Conservation (phyloP, 2,888 invertebrate species). For the Abrostola triplasia region DNA sequence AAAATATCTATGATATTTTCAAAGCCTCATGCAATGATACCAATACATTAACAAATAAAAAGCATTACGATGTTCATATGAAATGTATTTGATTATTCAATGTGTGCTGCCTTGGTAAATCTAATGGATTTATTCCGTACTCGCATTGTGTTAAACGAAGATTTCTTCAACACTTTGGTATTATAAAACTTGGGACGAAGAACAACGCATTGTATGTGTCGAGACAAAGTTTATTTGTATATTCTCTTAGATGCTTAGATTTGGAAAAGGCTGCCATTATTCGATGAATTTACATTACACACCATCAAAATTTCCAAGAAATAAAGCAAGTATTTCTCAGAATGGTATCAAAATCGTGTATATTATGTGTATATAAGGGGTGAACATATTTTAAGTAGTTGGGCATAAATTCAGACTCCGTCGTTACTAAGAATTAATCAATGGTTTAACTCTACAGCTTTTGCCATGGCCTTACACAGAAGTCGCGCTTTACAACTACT, state of each 20-base stretch:
- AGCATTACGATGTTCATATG: conserved; percentile 75
- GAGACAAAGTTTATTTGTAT: conserved; percentile 10
- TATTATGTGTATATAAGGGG: too few species aligned
- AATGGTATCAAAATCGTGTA: too few species aligned
- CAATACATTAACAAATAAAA: conserved; percentile 71
- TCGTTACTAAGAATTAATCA: too few species aligned
- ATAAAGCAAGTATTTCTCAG: too few species aligned
- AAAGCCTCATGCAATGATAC: neutral
- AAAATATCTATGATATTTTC: neutral
- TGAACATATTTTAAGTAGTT: too few species aligned
- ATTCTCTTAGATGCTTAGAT: neutral
- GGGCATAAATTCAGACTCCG: too few species aligned
- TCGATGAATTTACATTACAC: too few species aligned
- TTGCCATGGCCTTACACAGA: too few species aligned
- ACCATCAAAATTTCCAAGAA: too few species aligned
- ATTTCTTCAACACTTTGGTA: conserved; percentile 47
- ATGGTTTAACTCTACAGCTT: too few species aligned
- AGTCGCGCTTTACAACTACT: too few species aligned
- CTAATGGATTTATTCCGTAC: conserved; percentile 76
- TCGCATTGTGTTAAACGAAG: conserved; percentile 67
- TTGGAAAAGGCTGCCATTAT: too few species aligned
- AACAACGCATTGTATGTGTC: conserved; percentile 42
- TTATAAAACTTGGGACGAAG: conserved; percentile 54
- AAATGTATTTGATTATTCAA: conserved; percentile 78
- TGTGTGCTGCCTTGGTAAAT: conserved; percentile 64